These are phyloP conservation scores for Pangasius djambal DNA, from an alignment of 2,797 vertebrate genomes.

Conservation along the genomic window DNA sequence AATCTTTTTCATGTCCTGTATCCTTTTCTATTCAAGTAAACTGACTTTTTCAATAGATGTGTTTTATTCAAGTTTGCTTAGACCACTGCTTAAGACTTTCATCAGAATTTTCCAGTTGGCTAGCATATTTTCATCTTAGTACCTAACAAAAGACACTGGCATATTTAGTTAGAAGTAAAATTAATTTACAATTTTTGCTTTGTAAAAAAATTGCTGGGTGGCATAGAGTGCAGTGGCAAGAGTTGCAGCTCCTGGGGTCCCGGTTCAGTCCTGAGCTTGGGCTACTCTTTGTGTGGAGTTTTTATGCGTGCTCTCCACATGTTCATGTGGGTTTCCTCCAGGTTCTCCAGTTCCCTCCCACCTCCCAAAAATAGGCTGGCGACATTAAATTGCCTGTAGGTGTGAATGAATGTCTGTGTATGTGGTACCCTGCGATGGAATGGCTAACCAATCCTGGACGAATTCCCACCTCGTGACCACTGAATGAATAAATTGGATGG, in stretches of 20 bases:
- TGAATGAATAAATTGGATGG: not conserved
- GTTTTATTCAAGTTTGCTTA: not conserved
- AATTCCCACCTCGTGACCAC: not conserved
- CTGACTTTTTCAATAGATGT: not conserved
- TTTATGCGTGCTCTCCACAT: not conserved
- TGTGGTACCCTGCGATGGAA: not conserved
- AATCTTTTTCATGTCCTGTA: not conserved
- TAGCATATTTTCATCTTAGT: not conserved
- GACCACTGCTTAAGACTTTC: not conserved
- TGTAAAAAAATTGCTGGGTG: not conserved
- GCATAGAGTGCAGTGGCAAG: not conserved
- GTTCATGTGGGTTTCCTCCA: not conserved
- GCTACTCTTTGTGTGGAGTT: not conserved
- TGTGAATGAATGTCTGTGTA: not conserved
- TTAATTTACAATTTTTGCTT: not conserved
- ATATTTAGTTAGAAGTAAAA: not conserved
- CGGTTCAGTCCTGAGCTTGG: not conserved
- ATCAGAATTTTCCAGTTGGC: not conserved
- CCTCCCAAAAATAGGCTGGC: not conserved
- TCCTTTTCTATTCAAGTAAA: not conserved
- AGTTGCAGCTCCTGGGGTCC: not conserved
- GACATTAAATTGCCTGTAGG: not conserved
- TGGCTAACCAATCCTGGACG: not conserved
- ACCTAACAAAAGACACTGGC: not conserved
- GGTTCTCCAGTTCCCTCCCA: not conserved